Evolutionary conservation across 2,113 vertebrate species (phyloP), one percentile per base, ranked within the genome.

Genomic region (Ictalurus furcatus): DNA sequence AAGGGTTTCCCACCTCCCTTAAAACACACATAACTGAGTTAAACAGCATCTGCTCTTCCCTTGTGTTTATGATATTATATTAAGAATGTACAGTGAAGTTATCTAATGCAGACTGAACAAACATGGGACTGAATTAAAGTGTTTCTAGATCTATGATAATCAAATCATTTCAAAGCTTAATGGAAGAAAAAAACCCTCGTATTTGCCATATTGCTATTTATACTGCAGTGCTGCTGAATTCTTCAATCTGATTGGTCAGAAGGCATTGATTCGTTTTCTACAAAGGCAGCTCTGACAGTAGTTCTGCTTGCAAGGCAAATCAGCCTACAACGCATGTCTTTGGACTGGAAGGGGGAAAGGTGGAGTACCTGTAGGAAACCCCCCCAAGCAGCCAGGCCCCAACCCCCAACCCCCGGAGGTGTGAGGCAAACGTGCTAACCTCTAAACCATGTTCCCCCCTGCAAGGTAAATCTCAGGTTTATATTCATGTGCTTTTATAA

Each of bases 81-180:
- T 63, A 65, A 54, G 65, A 37, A 28, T 76, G 80, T 74, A 14
- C 34, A 73, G 30, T n/a, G 11, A 56, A 88, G 58, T 59, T n/a
- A 19, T 25, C 78, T 37, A 69, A 82, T 71, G 63, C 23, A 58
- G 19, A 40, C 44, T 34, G 76, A 30, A 17, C 76, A 87, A 67
- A 34, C 87, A 69, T 17, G 21, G 63, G 40, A 44, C 44, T 2
- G 28, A 69, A 69, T 69, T 28, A 69, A 67, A n/a, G 63, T 19
- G 63, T 54, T 69, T 69, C 25, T 30, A 12, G 40, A 54, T 85
- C 84, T 54, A 54, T 85, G n/a, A 69, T 52, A 85, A 85, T 85
- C 16, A 69, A 71, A 85, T 85, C 2, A 48, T 85, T 85, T 69
- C 2, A 69, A 30, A 48, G 13, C 67, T 67, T 85, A 11, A 12